Conservation (phyloP, 2,797 vertebrate species). For the Myotis daubentonii region DNA sequence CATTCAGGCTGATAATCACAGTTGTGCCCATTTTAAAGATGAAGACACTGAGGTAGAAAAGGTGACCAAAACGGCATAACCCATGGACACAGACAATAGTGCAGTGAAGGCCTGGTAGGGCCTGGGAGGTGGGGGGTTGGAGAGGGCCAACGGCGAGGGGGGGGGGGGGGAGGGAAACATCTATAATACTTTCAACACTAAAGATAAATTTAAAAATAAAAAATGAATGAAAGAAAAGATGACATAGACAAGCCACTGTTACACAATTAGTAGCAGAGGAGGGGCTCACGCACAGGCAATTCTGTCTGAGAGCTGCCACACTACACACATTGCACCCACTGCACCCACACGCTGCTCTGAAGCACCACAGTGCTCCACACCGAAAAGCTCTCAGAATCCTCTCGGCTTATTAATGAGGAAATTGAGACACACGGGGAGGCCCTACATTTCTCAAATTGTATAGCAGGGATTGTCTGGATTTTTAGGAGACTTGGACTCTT, state of each 20-base stretch:
- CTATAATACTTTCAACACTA: no score
- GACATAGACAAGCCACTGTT: accelerated
- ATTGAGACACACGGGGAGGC: background rate
- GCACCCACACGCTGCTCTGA: background rate
- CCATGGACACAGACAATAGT: no score
- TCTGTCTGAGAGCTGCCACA: background rate
- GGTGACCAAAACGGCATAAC: background rate
- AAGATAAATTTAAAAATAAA: no score
- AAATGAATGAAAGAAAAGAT: background rate
- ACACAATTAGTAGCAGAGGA: background rate
- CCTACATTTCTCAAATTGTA: background rate
- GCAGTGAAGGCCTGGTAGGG: no score
- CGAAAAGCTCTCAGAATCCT: background rate
- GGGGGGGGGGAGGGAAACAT: no score
- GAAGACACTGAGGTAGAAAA: background rate
- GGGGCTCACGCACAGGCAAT: accelerated
- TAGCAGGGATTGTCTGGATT: background rate
- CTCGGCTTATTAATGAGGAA: background rate
- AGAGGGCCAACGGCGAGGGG: no score
- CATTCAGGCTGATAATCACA: background rate
- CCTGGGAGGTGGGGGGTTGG: no score
- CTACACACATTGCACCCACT: background rate
- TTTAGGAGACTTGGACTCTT: background rate
- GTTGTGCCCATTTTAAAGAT: background rate
- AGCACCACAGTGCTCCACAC: accelerated